Evolutionary conservation across 2,113 vertebrate genomes (phyloP), one percentile per base, ranked within the genome.

Genomic region (Neolamprologus kungweensis): DNA sequence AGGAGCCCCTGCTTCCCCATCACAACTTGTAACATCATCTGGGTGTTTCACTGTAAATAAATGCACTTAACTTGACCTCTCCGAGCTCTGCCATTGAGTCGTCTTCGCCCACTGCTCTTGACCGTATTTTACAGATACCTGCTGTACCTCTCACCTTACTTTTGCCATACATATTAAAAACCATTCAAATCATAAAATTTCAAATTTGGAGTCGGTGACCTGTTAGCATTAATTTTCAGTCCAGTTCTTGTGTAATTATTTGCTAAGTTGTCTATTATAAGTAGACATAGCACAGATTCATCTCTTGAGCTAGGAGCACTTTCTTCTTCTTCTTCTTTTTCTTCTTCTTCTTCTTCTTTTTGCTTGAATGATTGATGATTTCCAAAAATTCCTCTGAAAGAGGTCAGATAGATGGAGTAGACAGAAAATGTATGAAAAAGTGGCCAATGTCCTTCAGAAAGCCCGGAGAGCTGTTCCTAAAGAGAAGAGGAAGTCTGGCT

Each of bases 241-340:
- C 33, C 2, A 68, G 7, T 40, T 68, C 19, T 68, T 68, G 11
- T 68, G 19, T 4, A 68, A 37, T 37, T 73, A 16, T 45, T 45
- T 42, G 65, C 13, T 45, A 26, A 73, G 13, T 45, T 73, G 12
- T 45, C 65, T 73, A 23, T 73, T 26, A 73, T 9, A 16, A 42
- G 65, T 17, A 73, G 68, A 26, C 68, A 68, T n/a, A 26, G 13
- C 21, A 73, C 40, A 26, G 12, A 23, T 73, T 73, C 8, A 17
- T 45, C n/a, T 26, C 37, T 45, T 73, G 37, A 45, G 37, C 40
- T 45, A 45, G 21, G 21, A 45, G 37, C 8, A n/a, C 31, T n/a
- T 35, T 17, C 0, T 33, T 63, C 0, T 14, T 1, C 5, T 51
- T 51, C 47, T 55, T 23, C 51, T 21, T 53, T 2, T 53, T n/a